phyloP scores from a whole-genome alignment of 2,888 invertebrate genomes.

The Dilophus febrilis region DNA sequence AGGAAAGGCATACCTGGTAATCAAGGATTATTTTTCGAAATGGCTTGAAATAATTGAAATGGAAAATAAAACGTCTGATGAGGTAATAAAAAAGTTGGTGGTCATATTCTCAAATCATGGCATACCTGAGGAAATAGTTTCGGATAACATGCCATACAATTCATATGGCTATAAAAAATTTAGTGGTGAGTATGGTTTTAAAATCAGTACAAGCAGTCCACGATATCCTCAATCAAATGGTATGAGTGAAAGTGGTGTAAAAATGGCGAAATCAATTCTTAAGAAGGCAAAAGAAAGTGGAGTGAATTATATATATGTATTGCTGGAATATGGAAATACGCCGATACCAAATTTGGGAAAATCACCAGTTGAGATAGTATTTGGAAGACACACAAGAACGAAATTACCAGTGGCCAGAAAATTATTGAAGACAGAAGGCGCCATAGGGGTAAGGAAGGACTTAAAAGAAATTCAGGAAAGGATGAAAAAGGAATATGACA shows the following conservation, averaged over 20 bases:
- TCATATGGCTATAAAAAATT: slow-evolving; percentile 11
- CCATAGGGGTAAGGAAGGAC: too few species aligned
- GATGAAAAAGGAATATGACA: too few species aligned
- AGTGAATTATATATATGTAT: neutral
- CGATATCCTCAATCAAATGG: slow-evolving; percentile 13
- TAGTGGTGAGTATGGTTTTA: slow-evolving; percentile 12
- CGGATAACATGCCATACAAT: slow-evolving; percentile 14
- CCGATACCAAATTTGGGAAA: neutral
- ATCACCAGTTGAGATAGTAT: neutral
- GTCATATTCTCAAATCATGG: slow-evolving; percentile 5
- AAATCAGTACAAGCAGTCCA: slow-evolving; percentile 11
- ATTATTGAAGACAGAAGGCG: too few species aligned
- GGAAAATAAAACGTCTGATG: slow-evolving; percentile 4
- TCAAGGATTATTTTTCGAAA: slow-evolving; percentile 2
- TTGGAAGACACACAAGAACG: neutral
- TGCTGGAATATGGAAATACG: neutral
- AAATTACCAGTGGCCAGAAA: neutral
- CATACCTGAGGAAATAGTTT: slow-evolving; percentile 10
- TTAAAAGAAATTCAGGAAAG: too few species aligned
- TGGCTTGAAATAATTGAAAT: neutral
- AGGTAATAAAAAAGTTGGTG: neutral
- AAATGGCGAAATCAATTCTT: slow-evolving; percentile 10
- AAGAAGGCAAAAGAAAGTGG: slow-evolving; percentile 7
- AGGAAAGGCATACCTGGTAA: slow-evolving; percentile 4
- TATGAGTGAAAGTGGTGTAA: slow-evolving; percentile 3